phyloP scores from a whole-genome alignment of 1,140 invertebrate species.

The Zophobas atratus region DNA sequence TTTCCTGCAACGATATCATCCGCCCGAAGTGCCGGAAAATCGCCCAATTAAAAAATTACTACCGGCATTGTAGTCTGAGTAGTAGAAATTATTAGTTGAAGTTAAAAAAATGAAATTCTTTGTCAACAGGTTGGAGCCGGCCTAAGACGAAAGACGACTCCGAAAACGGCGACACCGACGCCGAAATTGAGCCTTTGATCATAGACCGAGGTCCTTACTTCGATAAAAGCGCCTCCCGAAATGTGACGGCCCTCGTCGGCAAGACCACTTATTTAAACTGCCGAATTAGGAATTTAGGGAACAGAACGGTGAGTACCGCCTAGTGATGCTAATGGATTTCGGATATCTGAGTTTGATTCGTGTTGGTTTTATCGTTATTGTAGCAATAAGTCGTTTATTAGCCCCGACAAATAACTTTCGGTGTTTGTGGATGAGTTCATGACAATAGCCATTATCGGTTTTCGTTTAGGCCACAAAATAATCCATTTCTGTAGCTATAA shows the following conservation, averaged over 20 bases:
- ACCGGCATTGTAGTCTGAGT: too few relatives aligned
- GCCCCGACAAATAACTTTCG: not conserved
- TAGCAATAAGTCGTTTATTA: not conserved
- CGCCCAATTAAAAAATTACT: too few relatives aligned
- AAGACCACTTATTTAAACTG: constrained; percentile 85
- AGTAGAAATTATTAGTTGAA: too few relatives aligned
- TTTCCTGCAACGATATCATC: too few relatives aligned
- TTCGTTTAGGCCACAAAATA: constrained; percentile 14
- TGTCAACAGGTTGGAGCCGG: constrained; percentile 62
- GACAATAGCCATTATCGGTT: constrained; percentile 13
- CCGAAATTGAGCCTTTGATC: constrained; percentile 62
- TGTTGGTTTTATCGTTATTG: constrained; percentile 11
- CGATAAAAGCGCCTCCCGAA: constrained; percentile 80
- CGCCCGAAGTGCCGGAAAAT: too few relatives aligned
- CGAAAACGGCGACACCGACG: constrained; percentile 55
- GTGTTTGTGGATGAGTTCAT: not conserved
- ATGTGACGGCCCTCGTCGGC: constrained; percentile 85
- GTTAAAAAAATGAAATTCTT: constrained; percentile 17
- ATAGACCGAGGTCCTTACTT: constrained; percentile 77
- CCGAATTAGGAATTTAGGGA: constrained; percentile 83
- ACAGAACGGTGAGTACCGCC: constrained; percentile 79
- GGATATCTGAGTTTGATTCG: constrained; percentile 12
- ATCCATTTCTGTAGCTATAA: constrained; percentile 3
- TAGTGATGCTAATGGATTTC: constrained; percentile 6
- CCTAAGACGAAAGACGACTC: constrained; percentile 58